These are phyloP conservation scores for Epinotia brunnichana DNA, from an alignment of 2,888 invertebrate genomes.

Conservation along the genomic window DNA sequence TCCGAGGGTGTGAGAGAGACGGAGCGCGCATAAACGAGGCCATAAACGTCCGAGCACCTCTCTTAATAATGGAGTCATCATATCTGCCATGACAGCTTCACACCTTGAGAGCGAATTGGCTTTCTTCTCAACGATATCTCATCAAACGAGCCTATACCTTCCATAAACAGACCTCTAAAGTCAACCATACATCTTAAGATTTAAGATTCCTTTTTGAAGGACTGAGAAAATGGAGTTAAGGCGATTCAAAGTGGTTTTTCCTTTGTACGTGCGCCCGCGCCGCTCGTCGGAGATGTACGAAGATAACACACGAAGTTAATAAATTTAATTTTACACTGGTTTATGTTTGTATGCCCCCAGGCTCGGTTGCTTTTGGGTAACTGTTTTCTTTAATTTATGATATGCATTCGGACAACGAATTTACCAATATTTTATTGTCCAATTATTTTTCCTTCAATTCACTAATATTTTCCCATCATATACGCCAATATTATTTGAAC, in stretches of 20 bases:
- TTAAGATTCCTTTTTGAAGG: neutral
- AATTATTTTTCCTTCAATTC: constrained; percentile 11
- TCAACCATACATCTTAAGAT: neutral
- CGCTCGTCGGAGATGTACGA: constrained; percentile 39
- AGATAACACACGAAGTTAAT: constrained; percentile 41
- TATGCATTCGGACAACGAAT: constrained; percentile 1
- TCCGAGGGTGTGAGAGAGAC: constrained; percentile 8
- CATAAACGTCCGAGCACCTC: constrained; percentile 46
- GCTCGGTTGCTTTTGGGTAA: constrained; percentile 25
- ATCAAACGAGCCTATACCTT: constrained; percentile 49
- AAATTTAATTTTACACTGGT: constrained; percentile 42
- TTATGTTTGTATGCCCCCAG: constrained; percentile 27
- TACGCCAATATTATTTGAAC: neutral
- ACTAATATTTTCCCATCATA: neutral
- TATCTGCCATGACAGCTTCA: constrained; percentile 81
- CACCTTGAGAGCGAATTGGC: constrained; percentile 80
- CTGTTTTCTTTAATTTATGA: constrained; percentile 28
- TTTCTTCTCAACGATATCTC: constrained; percentile 68
- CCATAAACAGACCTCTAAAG: neutral
- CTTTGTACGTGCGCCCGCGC: constrained; percentile 53
- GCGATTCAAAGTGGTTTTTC: constrained; percentile 55
- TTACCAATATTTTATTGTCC: constrained; percentile 2
- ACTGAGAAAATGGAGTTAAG: neutral
- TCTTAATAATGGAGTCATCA: constrained; percentile 82
- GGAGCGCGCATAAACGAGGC: constrained; percentile 28